Evolutionary conservation across 1,140 invertebrate genomes (phyloP), one percentile per base, ranked within the genome.

Genomic region (Caerostris extrusa): DNA sequence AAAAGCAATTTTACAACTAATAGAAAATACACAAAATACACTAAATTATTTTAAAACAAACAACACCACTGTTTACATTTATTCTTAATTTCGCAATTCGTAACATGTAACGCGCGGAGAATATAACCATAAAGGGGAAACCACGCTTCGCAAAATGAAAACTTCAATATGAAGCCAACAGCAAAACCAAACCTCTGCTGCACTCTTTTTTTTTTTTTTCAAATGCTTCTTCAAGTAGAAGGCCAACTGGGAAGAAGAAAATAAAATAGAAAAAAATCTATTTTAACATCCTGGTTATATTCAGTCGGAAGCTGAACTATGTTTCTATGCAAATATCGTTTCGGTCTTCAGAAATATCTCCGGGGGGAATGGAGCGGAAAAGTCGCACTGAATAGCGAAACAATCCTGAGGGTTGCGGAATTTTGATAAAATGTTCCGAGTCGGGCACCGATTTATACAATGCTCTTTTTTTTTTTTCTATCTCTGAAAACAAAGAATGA

Each of bases 311-410:
- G 81, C 81, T 58, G 56, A 58, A 83, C 53, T 83, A 83, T 58
- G 81, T 83, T 83, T 83, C 56, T 58, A 83, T 83, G 81, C 81
- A 83, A 83, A 83, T 83, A 58, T 58, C n/a, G 69, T n/a, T n/a
- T n/a, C n/a, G n/a, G 34, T 53, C 19, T 19, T 77, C 69, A 10
- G 19, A 77, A 77, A 77, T 77, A 77, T 77, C 69, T 77, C 69
- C 3, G 5, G 19, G n/a, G n/a, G 69, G 69, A 77, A 77, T 77
- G 19, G 34, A 53, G 34, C 1, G 19, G 8, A 50, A 34, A 77
- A 77, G 69, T 77, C 69, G 50, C 69, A 77, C 8, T 3, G 69
- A 77, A 77, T 77, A 0, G 34, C 34, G 34, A 77, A 77, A 77
- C 69, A 77, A 77, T 77, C 34, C 50, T 77, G 50, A 77, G 19